Evolutionary conservation across 2,113 vertebrate species (phyloP).

Genomic region (Acrocephalus kingi): DNA sequence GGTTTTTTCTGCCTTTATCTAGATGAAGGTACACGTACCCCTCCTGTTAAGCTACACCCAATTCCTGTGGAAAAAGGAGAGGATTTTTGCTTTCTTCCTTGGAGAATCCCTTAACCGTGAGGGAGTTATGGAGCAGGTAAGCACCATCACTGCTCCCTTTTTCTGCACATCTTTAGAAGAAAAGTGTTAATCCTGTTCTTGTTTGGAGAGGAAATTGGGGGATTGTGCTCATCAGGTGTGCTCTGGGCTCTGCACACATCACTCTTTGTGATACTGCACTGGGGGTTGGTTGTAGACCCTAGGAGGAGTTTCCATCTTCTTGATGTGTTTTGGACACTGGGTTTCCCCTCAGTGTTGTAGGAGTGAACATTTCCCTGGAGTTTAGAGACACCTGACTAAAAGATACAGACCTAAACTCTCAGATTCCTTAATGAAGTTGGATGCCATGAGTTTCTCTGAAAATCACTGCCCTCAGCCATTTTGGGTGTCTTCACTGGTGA

Average conservation of each 20-base stretch:
- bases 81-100: background rate
- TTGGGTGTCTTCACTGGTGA: background rate
- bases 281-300: background rate
- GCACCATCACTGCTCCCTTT: background rate
- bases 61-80: background rate
- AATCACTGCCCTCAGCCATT: background rate
- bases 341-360: background rate
- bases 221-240: fast-evolving
- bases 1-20: background rate
- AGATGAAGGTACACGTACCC: background rate
- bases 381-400: background rate
- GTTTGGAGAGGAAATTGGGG: background rate
- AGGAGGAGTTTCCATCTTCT: background rate
- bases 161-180: background rate
- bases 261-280: background rate
- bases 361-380: background rate
- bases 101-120: background rate
- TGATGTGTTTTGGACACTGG: background rate
- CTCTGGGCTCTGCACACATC: fast-evolving
- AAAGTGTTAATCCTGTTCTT: background rate
- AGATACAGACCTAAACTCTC: background rate
- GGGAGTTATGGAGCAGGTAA: background rate
- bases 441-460: background rate
- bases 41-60: background rate
- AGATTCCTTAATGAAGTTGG: background rate